Evolutionary conservation across 2,888 invertebrate genomes (phyloP).

Genomic region (Drosophila atroscutellata): DNA sequence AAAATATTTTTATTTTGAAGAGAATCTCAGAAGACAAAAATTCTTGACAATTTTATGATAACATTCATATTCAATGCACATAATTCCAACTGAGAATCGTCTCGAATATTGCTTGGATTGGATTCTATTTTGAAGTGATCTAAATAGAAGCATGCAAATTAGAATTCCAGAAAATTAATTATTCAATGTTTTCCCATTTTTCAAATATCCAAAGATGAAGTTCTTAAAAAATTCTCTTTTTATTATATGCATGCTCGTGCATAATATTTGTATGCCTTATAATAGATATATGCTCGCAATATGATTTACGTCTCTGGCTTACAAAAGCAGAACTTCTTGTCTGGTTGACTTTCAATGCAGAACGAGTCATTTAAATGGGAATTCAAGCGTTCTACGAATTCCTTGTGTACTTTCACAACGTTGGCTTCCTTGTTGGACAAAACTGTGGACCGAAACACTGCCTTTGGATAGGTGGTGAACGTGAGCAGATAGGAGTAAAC

Average conservation of each 20-base stretch:
- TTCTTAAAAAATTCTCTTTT: not conserved
- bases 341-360: not conserved
- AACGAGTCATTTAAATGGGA: not conserved
- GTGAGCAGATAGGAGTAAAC: not conserved
- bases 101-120: not conserved
- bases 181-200: accelerated
- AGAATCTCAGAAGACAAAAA: not conserved
- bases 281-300: not conserved
- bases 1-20: not conserved
- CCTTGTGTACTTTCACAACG: not conserved
- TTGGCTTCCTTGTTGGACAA: not conserved
- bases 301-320: not conserved
- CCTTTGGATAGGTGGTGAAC: constrained; percentile 6
- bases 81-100: not conserved
- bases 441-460: not conserved
- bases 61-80: not conserved
- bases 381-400: not conserved
- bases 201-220: not conserved
- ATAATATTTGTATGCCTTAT: too few species aligned
- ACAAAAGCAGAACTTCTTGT: constrained; percentile 2
- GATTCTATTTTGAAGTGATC: too few species aligned
- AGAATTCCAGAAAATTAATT: not conserved
- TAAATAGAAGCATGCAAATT: too few species aligned
- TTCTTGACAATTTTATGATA: not conserved
- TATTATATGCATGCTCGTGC: not conserved